Conservation (phyloP, 2,113 vertebrate genomes). For the Rhea pennata region DNA sequence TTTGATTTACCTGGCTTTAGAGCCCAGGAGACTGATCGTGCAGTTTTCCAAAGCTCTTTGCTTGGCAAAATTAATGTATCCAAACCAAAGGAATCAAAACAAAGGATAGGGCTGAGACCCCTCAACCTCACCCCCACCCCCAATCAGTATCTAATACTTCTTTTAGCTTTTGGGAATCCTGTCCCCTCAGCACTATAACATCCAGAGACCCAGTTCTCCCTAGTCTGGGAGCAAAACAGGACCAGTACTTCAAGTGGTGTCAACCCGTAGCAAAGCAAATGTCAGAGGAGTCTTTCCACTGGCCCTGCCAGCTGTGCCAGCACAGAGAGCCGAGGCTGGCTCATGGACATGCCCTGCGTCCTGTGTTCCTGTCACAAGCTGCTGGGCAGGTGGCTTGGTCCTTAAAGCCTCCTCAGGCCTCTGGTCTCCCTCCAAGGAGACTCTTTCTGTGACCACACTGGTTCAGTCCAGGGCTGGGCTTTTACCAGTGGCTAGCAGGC, state of each 20-base stretch:
- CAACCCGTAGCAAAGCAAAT: background rate
- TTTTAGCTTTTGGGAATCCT: background rate
- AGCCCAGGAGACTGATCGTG: rapidly evolving
- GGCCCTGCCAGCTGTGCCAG: background rate
- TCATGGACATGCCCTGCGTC: background rate
- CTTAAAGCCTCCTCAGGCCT: background rate
- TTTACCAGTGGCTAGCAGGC: background rate
- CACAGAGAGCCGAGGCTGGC: background rate
- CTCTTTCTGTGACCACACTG: no score
- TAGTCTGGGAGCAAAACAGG: background rate
- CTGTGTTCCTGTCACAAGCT: background rate
- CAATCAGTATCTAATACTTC: rapidly evolving
- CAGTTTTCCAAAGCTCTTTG: background rate
- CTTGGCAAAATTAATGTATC: background rate
- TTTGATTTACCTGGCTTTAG: background rate
- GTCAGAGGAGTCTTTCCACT: no score
- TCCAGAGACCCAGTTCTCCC: background rate
- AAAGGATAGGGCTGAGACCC: background rate
- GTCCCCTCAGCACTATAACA: no score
- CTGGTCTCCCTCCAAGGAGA: no score
- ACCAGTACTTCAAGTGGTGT: background rate
- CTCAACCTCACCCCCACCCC: background rate
- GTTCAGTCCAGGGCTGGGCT: background rate
- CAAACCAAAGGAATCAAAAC: background rate
- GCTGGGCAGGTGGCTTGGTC: background rate